A percentile compares a stretch with the other conserved stretches of the same genome.
These are phyloP conservation scores for Thaumetopoea pityocampa DNA, from an alignment of 1,140 invertebrate species.

Conservation along the genomic window DNA sequence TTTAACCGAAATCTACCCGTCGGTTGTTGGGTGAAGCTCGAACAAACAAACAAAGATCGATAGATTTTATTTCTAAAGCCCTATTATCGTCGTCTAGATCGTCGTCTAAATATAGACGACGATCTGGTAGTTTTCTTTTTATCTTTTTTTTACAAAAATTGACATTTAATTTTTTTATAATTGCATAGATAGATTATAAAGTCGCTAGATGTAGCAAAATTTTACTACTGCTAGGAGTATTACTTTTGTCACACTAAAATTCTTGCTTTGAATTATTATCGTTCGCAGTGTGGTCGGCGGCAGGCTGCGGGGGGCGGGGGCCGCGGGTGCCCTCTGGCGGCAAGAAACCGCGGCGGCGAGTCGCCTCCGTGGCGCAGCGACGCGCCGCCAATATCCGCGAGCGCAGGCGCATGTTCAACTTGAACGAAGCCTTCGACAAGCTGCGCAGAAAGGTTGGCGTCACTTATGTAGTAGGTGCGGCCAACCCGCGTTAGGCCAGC, in stretches of 20 bases:
- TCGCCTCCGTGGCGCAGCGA: conserved; percentile 92
- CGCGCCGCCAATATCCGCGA: conserved; percentile 96
- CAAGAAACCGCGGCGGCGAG: conserved; percentile 90
- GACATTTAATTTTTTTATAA: too few relatives aligned
- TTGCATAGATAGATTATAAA: too few relatives aligned
- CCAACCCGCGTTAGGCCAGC: not conserved
- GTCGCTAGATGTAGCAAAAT: too few relatives aligned
- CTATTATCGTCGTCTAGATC: too few relatives aligned
- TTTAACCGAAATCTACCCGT: too few relatives aligned
- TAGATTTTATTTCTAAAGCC: too few relatives aligned
- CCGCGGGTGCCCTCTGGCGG: conserved; percentile 47
- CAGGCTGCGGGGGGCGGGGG: conserved; percentile 51
- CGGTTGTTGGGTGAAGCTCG: too few relatives aligned
- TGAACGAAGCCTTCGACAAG: conserved; percentile 98
- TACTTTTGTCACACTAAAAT: conserved; percentile 1
- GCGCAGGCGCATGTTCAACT: conserved; percentile 95
- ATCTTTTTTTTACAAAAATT: too few relatives aligned
- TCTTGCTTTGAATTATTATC: conserved; percentile 3
- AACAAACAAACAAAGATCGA: too few relatives aligned
- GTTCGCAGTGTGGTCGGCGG: conserved; percentile 60
- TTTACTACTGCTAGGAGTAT: too few relatives aligned
- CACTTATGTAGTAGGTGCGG: not conserved
- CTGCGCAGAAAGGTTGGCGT: conserved; percentile 85
- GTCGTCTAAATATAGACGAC: too few relatives aligned
- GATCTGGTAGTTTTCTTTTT: too few relatives aligned